Evolutionary conservation across 2,797 vertebrate species (phyloP).

Genomic region (Gallinago nigripennis): DNA sequence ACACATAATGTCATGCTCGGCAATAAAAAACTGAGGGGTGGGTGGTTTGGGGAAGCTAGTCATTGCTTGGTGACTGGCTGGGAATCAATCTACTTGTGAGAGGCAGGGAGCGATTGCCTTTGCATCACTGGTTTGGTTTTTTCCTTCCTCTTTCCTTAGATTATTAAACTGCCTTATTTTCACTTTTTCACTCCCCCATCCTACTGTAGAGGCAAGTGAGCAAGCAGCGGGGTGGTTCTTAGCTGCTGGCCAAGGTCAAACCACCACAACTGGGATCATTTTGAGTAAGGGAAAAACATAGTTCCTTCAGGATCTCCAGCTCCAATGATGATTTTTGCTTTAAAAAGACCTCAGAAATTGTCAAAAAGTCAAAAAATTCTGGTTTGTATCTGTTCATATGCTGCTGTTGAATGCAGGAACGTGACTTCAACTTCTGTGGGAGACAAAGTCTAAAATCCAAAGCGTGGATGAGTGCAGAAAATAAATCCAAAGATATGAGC

Average conservation of each 20-base stretch:
- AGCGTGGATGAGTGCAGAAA: rapidly evolving
- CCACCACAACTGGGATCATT: background rate
- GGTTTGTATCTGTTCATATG: background rate
- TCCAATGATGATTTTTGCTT: rapidly evolving
- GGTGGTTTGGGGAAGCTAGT: background rate
- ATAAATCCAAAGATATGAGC: background rate
- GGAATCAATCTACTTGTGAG: background rate
- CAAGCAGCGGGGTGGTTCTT: background rate
- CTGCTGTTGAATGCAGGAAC: background rate
- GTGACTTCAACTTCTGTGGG: rapidly evolving
- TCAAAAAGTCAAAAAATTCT: background rate
- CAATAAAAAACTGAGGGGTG: background rate
- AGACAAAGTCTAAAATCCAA: background rate
- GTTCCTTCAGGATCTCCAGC: background rate
- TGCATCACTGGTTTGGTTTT: background rate
- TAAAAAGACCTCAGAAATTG: background rate
- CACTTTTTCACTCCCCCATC: background rate
- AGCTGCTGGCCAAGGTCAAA: background rate
- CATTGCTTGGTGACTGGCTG: background rate
- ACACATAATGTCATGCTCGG: background rate
- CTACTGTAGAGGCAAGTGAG: background rate
- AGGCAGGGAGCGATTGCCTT: background rate
- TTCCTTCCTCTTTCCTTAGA: background rate
- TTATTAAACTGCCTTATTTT: background rate
- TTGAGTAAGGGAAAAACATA: background rate